Evolutionary conservation across 1,140 invertebrate species (phyloP), one percentile per base, ranked within the genome.

Genomic region (Habropoda laboriosa): DNA sequence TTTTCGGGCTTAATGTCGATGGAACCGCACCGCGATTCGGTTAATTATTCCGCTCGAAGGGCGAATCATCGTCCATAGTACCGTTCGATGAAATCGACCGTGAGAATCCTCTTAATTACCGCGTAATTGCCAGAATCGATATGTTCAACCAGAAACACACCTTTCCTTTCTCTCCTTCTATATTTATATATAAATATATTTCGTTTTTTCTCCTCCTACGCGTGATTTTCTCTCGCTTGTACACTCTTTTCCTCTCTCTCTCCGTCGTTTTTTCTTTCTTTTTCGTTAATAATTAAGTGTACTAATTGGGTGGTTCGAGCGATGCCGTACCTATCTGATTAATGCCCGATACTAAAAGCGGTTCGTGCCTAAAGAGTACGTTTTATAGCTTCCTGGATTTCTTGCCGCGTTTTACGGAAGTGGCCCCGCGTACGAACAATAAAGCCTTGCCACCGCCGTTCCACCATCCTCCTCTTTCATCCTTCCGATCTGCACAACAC

Each of bases 61-160:
- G 68, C 47, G 58, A 63, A 45, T 55, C 47, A 53, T 40, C 66
- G 30, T 63, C 5, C 16, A 3, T 4, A 4, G 35, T 64, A 72
- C 68, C 77, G 68, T 79, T 55, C 13, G 49, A 51, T 27, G 40
- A 67, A 75, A 75, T 80, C 53, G 72, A 42, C 71, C 61, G 42
- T 83, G 73, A 73, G 82, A 83, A 81, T 72, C 63, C 27, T 74
- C 55, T 77, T 81, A 84, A 84, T 84, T 80, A 75, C 64, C 63
- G 24, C 38, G 30, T 78, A 81, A 77, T 71, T 55, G 67, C 53
- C 7, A 32, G 58, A 83, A 77, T 35, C 32, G 68, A 72, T 51
- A 32, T 32, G n/a, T 57, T 70, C 18, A 21, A 38, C 27, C 6
- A 21, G 16, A 21, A 10, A 35, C n/a, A n/a, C n/a, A 38, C 8